These are phyloP conservation scores for Pyrrhura leucotis DNA, from an alignment of 2,797 vertebrate genomes.

Conservation along the genomic window DNA sequence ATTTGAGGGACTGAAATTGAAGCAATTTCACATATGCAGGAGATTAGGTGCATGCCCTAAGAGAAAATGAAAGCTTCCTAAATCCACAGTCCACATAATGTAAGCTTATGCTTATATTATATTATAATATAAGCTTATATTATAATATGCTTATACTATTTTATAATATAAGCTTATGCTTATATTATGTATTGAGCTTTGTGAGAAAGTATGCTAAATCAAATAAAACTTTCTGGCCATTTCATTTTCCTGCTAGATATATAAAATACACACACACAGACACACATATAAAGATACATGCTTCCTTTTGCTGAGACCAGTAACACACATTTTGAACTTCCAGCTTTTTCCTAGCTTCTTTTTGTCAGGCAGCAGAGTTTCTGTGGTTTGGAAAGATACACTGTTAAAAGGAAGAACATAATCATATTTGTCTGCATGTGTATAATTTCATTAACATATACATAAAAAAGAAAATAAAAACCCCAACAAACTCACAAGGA, in stretches of 20 bases:
- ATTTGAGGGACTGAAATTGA: background rate
- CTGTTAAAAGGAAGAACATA: background rate
- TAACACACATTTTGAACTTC: background rate
- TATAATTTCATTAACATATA: background rate
- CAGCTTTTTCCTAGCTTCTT: background rate
- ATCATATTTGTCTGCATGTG: background rate
- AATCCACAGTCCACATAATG: background rate
- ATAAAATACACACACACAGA: background rate
- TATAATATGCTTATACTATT: too few relatives aligned
- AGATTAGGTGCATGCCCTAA: background rate
- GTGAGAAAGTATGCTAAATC: background rate
- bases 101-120: background rate
- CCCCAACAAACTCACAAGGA: background rate
- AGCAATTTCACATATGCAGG: background rate
- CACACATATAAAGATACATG: fast-evolving
- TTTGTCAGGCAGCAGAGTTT: background rate
- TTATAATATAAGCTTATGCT: background rate
- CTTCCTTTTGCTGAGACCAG: background rate
- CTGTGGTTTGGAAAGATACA: background rate
- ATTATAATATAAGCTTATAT: too few relatives aligned
- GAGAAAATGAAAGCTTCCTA: background rate
- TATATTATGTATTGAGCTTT: background rate
- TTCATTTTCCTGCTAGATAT: background rate
- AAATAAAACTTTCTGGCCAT: background rate
- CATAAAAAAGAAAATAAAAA: background rate